Evolutionary conservation across 2,113 vertebrate species (phyloP).

Genomic region (Bombycilla garrulus): DNA sequence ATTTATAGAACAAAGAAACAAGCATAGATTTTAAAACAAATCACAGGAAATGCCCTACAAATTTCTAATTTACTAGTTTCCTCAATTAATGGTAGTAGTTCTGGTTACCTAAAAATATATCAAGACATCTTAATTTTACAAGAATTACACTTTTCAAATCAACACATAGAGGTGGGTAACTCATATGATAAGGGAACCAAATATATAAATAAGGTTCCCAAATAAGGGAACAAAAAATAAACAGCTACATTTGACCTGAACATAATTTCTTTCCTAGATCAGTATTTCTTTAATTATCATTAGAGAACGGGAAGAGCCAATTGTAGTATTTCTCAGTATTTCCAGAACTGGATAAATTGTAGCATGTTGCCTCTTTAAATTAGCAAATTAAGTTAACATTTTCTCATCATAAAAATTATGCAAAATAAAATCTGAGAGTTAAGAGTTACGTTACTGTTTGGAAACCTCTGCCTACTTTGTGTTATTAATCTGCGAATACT

Average conservation of each 20-base stretch:
- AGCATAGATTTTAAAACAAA: neutral
- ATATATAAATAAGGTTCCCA: neutral
- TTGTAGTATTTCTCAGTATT: neutral
- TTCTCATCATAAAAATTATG: neutral
- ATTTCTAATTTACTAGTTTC: neutral
- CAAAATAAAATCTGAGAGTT: neutral
- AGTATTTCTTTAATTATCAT: neutral
- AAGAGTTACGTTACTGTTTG: neutral
- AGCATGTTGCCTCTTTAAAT: neutral
- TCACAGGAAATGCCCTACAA: neutral
- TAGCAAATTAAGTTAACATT: neutral
- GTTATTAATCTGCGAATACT: neutral
- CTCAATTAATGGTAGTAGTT: neutral
- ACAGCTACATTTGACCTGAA: neutral
- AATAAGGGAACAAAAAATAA: neutral
- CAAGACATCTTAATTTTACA: neutral
- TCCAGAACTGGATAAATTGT: neutral
- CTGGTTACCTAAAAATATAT: neutral
- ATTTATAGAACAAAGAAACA: constrained; percentile 19
- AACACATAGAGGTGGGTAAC: neutral
- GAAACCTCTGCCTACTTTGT: neutral
- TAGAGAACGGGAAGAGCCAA: neutral
- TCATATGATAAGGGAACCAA: neutral
- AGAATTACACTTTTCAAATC: neutral
- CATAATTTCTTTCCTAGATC: neutral